Base-by-base conservation (phyloP, 2,797 vertebrate species). In the Acanthiza pusilla region DNA sequence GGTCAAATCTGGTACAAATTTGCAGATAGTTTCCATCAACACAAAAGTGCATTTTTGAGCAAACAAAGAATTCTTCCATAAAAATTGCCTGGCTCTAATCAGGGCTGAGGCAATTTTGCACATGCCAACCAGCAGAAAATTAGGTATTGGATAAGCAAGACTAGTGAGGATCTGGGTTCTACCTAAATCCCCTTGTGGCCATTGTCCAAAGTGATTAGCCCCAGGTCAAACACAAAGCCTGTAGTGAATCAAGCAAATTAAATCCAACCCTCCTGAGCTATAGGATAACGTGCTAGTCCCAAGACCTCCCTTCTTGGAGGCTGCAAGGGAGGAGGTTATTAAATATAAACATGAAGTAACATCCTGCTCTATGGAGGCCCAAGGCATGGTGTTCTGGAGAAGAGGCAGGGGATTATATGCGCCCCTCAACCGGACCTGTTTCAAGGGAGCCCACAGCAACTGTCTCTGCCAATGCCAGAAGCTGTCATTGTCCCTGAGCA, bases 1-100 rank as follows among this genome's bases (percentile, higher is more conserved):
- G 94, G 92, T 91, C 86, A 93, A 96, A 96, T 96, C 93, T 96
- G 96, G 93, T 95, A 96, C 95, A 96, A 95, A 96, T 96, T 97
- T 96, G 78, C 93, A 95, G 94, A 96, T 95, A 94, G 92, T 97
- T 97, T 95, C 95, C 93, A 95, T 97, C 96, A 96, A 97, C 93
- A 94, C 89, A 0, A 96, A 94, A 95, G 50, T 87, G 86, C 92
- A 92, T 96, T 97, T 97, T 74, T 95, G 74, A 94, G 81, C 91
- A 95, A 96, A 92, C 67, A 96, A 93, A 95, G 91, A 96, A 94
- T 92, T 74, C 89, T 93, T 95, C 93, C 91, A 96, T 96, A 96
- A 96, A 94, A 95, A 90, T 92, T 95, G 93, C 91, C 95, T 96
- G 94, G 72, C 91, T 96, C 88, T 95, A 94, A 96, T 97, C 94